Conservation (phyloP, 1,140 invertebrate species). For the Ganaspis sp. region DNA sequence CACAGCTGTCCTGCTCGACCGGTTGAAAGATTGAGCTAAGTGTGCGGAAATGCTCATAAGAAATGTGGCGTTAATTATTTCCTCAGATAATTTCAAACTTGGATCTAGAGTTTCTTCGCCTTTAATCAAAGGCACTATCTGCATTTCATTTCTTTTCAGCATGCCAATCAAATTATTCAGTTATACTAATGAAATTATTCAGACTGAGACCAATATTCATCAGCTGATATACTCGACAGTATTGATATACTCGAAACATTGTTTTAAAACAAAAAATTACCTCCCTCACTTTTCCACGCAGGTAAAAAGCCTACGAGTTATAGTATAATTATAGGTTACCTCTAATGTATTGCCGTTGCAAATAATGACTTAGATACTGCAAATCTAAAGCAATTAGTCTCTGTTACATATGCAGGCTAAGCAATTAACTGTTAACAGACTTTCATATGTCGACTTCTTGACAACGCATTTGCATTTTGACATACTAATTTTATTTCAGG, state of each 20-base stretch:
- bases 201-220: no score
- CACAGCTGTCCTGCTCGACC: constrained; percentile 39
- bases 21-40: constrained; percentile 22
- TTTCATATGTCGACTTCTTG: constrained; percentile 24
- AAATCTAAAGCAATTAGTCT: constrained; percentile 17
- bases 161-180: not conserved
- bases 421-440: constrained; percentile 20
- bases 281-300: not conserved
- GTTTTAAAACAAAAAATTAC: not conserved
- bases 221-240: no score
- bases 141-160: not conserved
- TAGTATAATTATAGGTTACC: constrained; percentile 8
- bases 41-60: constrained; percentile 44
- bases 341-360: constrained; percentile 15
- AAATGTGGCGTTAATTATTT: constrained; percentile 52
- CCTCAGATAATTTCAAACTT: constrained; percentile 43
- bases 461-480: constrained; percentile 18
- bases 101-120: not conserved
- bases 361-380: constrained; percentile 23
- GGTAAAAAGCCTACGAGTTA: no score
- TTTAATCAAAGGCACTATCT: not conserved
- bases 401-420: constrained; percentile 14
- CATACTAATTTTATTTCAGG: constrained; percentile 25
- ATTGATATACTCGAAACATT: not conserved
- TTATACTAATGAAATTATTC: no score